Conservation (phyloP, 2,797 vertebrate genomes). For the Anableps anableps region DNA sequence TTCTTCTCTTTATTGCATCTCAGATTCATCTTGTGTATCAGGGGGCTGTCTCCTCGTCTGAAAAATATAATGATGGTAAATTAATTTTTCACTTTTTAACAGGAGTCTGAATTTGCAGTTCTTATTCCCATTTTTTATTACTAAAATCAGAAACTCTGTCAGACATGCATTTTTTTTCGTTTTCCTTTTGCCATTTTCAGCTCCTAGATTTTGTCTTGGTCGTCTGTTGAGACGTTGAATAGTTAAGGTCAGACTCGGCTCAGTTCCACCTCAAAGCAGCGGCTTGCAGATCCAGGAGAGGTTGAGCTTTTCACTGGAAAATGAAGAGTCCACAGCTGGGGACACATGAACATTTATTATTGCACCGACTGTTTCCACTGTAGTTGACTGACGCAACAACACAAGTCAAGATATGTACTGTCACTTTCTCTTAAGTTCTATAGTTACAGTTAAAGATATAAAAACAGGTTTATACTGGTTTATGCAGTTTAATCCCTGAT, state of each 20-base stretch:
- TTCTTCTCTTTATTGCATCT: background rate
- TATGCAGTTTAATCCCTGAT: background rate
- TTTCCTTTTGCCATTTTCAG: background rate
- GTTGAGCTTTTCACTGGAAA: constrained; percentile 51
- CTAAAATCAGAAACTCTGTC: background rate
- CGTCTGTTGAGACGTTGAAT: background rate
- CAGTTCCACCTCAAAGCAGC: background rate
- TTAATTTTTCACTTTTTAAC: background rate
- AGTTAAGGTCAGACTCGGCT: background rate
- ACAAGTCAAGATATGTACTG: background rate
- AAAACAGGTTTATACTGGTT: background rate
- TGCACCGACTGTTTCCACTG: constrained; percentile 27
- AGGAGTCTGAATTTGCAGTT: background rate
- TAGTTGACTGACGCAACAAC: background rate
- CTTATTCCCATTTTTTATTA: background rate
- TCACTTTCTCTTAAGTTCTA: background rate
- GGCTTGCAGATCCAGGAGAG: constrained; percentile 40
- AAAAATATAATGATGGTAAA: background rate
- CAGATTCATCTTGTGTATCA: background rate
- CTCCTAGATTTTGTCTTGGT: background rate
- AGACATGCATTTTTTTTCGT: background rate
- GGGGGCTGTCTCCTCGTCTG: background rate
- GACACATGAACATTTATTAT: constrained; percentile 62
- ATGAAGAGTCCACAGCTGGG: constrained; percentile 17
- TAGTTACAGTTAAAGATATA: background rate